Evolutionary conservation across 1,140 invertebrate genomes (phyloP).

Genomic region (Drosophila melanica): DNA sequence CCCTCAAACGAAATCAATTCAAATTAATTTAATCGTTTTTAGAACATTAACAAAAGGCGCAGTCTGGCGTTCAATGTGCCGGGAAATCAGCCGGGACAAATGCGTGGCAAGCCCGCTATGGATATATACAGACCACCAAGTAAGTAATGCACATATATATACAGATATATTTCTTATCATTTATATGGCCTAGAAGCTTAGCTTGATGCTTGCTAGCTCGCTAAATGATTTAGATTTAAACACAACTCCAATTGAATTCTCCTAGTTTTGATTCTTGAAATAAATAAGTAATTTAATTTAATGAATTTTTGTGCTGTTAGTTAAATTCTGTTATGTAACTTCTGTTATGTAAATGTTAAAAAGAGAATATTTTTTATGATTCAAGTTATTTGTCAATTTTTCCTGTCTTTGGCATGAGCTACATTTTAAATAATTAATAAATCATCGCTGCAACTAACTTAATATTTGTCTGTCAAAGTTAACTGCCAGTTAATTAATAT

Average conservation of each 20-base stretch:
- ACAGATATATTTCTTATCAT: background rate
- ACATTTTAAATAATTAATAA: too few relatives aligned
- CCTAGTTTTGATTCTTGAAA: background rate
- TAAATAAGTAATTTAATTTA: background rate
- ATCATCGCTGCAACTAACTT: too few relatives aligned
- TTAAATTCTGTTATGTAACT: too few relatives aligned
- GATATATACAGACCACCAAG: slow-evolving; percentile 95
- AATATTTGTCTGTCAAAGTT: too few relatives aligned
- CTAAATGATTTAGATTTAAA: background rate
- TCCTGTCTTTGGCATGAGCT: too few relatives aligned
- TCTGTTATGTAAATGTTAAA: too few relatives aligned
- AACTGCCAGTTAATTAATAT: too few relatives aligned
- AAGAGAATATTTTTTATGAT: too few relatives aligned
- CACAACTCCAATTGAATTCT: too few relatives aligned
- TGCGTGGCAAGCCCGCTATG: slow-evolving; percentile 90
- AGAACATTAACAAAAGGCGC: slow-evolving; percentile 82
- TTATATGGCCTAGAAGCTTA: slow-evolving; percentile 31
- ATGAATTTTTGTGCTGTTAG: too few relatives aligned
- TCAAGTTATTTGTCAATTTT: too few relatives aligned
- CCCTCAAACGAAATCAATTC: too few relatives aligned
- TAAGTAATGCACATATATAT: slow-evolving; percentile 82
- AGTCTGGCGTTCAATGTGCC: slow-evolving; percentile 83
- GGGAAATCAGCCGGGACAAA: slow-evolving; percentile 72
- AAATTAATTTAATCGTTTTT: slow-evolving; percentile 13
- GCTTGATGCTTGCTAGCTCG: slow-evolving; percentile 10